Conservation (phyloP, 2,113 vertebrate species). For the Cathartes aura region DNA sequence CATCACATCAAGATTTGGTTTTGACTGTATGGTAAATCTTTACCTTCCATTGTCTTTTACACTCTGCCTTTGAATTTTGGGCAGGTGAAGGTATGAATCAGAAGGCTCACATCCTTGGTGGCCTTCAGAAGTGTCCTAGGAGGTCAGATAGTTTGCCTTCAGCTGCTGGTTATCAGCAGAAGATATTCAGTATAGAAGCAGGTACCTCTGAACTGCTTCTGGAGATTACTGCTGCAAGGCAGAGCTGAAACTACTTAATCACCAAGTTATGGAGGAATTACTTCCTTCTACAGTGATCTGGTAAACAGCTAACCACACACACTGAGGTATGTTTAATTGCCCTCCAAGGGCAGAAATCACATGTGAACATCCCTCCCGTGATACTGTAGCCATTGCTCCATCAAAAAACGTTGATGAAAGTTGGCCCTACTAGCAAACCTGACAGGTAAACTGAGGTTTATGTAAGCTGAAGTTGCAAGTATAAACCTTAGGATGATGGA, state of each 20-base stretch:
- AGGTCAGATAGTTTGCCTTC: neutral
- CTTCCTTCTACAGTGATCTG: neutral
- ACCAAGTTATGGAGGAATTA: neutral
- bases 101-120: neutral
- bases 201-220: neutral
- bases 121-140: neutral
- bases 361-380: neutral
- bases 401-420: neutral
- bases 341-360: neutral
- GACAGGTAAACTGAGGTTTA: neutral
- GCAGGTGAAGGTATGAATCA: neutral
- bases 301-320: neutral
- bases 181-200: neutral
- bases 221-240: neutral
- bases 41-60: neutral
- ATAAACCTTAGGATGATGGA: neutral
- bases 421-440: neutral
- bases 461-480: neutral
- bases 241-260: neutral
- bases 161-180: neutral
- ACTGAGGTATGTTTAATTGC: neutral
- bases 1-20: neutral
- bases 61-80: neutral
- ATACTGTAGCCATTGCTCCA: neutral
- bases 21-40: neutral